Base-by-base conservation (phyloP, 2,113 vertebrate genomes). In the Entelurus aequoreus region DNA sequence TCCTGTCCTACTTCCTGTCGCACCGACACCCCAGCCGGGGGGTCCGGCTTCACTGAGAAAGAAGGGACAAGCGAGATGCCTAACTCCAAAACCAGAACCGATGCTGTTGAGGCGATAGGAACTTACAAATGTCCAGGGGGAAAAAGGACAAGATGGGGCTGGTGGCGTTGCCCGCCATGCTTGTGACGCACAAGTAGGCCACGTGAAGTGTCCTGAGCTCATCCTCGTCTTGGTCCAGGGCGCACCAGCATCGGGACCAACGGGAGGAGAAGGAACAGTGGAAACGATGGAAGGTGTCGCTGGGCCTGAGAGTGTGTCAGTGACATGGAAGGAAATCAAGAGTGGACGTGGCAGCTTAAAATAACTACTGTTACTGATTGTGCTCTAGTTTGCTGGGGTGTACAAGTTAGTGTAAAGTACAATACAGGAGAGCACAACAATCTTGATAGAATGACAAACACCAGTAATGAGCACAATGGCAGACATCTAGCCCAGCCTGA, bases 1-100 rank as follows among this genome's bases (percentile, higher is more conserved):
- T 63, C 38, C 1, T 66, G 54, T 1, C 84, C 84, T 38, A 63
- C 35, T 50, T 67, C 63, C 10, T 46, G 67, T 1, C 1, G 62
- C 11, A 83, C 81, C 6, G 10, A 16, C 62, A 91, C 71, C 0
- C 57, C 42, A 2, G 62, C 70, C 0, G 91, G 91, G 19, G 88
- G 86, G 62, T 91, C 88, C 0, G 91, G 90, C 66, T 84, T 91
- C 2, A 92, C 91, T 92, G 71, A 14, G 14, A 36, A 14, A 37
- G 14, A 10, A 60, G 35, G 15, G 21, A 21, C 40, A 35, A 54
- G 14, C n/a, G 35, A 10, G 40, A 13, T 15, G 14, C 16, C 19
- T 57, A 4, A 21, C 38, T 44, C 13, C 19, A 6, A 40, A 56
- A 16, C 5, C 37, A 9, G 5, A 44, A 5, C 10, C 12, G 1